phyloP scores from a whole-genome alignment of 2,113 vertebrate genomes.

The Mystacornis crossleyi region DNA sequence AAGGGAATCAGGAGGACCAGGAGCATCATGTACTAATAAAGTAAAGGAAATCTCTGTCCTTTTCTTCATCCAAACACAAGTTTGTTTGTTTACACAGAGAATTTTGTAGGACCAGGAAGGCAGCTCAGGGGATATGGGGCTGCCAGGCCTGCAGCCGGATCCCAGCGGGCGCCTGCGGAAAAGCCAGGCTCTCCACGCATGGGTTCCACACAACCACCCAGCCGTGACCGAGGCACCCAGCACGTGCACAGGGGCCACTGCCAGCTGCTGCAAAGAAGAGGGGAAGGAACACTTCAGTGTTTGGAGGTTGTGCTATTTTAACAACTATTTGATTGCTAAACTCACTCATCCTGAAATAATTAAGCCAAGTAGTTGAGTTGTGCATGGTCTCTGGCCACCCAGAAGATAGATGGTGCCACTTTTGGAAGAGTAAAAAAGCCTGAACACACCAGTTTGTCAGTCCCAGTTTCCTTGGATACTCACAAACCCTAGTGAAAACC shows the following conservation, averaged over 20 bases:
- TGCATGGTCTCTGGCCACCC: neutral
- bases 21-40: neutral
- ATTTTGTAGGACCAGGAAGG: neutral
- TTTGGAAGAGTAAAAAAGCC: neutral
- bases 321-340: neutral
- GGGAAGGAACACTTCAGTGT: neutral
- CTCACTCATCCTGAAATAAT: neutral
- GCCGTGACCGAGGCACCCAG: fast-evolving
- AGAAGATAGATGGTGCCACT: neutral
- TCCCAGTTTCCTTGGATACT: neutral
- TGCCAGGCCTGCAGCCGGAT: neutral
- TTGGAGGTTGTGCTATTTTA: neutral
- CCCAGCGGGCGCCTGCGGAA: fast-evolving
- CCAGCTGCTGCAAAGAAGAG: neutral
- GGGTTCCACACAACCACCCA: neutral
- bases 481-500: constrained; percentile 34
- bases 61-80: neutral
- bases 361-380: fast-evolving
- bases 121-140: fast-evolving
- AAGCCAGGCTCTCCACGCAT: fast-evolving
- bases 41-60: neutral
- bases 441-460: neutral
- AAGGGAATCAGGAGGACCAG: neutral
- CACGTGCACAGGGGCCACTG: neutral
- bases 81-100: neutral